Conservation (phyloP, 2,888 invertebrate species). For the Mythimna loreyi region DNA sequence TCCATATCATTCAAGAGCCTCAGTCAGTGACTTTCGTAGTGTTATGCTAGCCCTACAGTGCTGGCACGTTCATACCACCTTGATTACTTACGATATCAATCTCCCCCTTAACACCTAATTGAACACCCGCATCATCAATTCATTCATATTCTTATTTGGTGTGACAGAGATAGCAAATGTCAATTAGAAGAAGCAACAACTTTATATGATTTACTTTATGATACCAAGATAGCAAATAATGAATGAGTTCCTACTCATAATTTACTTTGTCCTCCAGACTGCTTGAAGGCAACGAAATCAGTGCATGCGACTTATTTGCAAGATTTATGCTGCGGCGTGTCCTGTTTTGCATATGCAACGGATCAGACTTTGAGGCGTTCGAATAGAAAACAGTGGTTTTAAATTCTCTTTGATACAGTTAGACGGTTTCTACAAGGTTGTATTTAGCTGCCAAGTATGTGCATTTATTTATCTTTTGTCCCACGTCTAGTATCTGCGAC, state of each 20-base stretch:
- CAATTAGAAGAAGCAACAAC: slow-evolving; percentile 45
- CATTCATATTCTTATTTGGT: slow-evolving; percentile 41
- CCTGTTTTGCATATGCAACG: slow-evolving; percentile 38
- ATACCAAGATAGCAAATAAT: slow-evolving; percentile 47
- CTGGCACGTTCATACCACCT: neutral
- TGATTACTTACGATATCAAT: neutral
- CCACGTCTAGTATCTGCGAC: neutral
- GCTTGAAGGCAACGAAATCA: slow-evolving; percentile 43
- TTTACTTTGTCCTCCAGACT: slow-evolving; percentile 31
- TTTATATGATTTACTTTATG: slow-evolving; percentile 41
- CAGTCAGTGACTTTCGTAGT: neutral
- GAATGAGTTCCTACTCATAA: slow-evolving; percentile 35
- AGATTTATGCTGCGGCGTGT: slow-evolving; percentile 29
- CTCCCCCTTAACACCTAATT: slow-evolving; percentile 40
- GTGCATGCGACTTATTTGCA: slow-evolving; percentile 42
- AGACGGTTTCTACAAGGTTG: neutral
- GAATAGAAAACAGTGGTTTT: slow-evolving; percentile 3
- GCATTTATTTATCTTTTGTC: neutral
- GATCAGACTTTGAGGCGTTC: slow-evolving; percentile 31
- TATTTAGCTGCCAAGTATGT: neutral
- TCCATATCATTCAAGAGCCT: neutral
- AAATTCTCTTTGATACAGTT: neutral
- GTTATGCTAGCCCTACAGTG: too few species aligned
- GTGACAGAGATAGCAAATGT: slow-evolving; percentile 32
- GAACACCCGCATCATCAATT: slow-evolving; percentile 50